phyloP scores from a whole-genome alignment of 2,888 invertebrate genomes.

The Chironomus tentans region DNA sequence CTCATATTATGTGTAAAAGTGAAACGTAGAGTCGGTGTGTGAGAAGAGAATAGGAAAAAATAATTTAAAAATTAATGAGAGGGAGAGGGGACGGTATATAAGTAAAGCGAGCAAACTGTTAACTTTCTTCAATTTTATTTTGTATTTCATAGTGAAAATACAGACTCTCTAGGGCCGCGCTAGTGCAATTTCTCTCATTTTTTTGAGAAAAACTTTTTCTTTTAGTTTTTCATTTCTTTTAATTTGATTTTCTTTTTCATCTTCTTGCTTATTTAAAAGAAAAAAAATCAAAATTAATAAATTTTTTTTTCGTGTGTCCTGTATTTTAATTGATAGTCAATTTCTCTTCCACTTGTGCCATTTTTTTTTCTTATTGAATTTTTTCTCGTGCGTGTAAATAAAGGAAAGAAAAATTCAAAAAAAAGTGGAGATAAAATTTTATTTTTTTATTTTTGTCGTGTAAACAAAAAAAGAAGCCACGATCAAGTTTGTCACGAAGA shows the following conservation, averaged over 20 bases:
- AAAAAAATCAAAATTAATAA: background rate
- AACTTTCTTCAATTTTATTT: slow-evolving; percentile 22
- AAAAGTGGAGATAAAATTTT: background rate
- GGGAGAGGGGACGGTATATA: slow-evolving; percentile 4
- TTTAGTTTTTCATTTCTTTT: slow-evolving; percentile 14
- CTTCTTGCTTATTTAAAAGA: slow-evolving; percentile 2
- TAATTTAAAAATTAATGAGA: background rate
- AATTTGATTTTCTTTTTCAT: background rate
- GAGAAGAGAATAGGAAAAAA: background rate
- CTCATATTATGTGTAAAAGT: no score
- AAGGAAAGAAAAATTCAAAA: background rate
- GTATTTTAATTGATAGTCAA: background rate
- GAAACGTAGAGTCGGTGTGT: background rate
- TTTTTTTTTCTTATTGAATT: no score
- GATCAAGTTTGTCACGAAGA: no score
- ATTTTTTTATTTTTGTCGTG: background rate
- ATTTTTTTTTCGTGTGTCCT: background rate
- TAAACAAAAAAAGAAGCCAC: background rate
- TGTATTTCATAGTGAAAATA: slow-evolving; percentile 24
- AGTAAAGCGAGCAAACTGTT: slow-evolving; percentile 9
- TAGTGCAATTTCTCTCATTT: slow-evolving; percentile 24
- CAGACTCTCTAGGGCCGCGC: slow-evolving; percentile 22
- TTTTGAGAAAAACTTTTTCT: slow-evolving; percentile 12
- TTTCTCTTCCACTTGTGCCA: no score
- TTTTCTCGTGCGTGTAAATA: no score